These are phyloP conservation scores for Cyanoramphus novaezelandiae DNA, from an alignment of 2,113 vertebrate genomes.

Conservation along the genomic window DNA sequence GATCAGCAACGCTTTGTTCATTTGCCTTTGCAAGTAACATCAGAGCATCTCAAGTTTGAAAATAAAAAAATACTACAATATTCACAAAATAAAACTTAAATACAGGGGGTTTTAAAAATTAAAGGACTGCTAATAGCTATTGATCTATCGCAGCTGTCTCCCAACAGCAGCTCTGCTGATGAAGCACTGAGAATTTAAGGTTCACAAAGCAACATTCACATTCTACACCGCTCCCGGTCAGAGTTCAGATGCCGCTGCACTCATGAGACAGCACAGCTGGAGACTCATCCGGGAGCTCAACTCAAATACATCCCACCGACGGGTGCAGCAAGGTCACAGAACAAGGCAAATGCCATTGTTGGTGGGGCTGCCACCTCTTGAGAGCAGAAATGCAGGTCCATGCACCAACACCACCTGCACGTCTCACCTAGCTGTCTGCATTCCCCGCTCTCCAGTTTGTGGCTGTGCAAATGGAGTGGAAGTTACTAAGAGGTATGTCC, in stretches of 20 bases:
- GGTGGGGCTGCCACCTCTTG: not conserved
- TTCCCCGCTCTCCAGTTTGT: not conserved
- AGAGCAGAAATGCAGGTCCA: not conserved
- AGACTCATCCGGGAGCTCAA: not conserved
- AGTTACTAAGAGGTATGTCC: not conserved
- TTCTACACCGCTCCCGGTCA: not conserved
- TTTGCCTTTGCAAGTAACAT: constrained; percentile 17
- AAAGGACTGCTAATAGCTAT: constrained; percentile 9
- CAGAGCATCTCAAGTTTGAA: constrained; percentile 31
- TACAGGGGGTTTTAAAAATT: not conserved
- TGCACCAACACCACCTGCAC: not conserved
- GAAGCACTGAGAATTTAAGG: constrained; percentile 12
- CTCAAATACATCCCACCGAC: not conserved
- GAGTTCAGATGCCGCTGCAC: not conserved
- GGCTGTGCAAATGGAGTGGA: not conserved
- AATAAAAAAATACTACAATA: constrained; percentile 59
- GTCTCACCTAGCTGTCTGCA: not conserved
- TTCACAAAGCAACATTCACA: not conserved
- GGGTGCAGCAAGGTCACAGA: not conserved
- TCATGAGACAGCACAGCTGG: not conserved
- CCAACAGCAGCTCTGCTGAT: constrained; percentile 21
- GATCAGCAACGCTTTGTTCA: not conserved
- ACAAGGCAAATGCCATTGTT: not conserved
- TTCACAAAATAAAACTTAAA: constrained; percentile 65
- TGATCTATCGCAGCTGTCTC: constrained; percentile 16